These are phyloP conservation scores for Bujurquina vittata DNA, from an alignment of 2,113 vertebrate species.

Conservation along the genomic window DNA sequence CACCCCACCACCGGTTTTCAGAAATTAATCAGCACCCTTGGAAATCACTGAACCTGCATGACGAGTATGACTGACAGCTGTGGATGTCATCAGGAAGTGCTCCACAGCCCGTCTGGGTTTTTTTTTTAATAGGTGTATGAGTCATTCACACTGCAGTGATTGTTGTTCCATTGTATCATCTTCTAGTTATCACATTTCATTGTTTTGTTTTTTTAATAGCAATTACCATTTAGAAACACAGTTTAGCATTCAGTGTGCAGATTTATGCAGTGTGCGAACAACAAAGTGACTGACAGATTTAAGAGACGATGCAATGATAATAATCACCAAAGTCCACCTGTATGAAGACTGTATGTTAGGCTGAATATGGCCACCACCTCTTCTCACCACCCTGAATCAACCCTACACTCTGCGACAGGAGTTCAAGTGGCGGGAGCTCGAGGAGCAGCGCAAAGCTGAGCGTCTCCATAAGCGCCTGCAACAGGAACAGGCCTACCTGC, in stretches of 20 bases:
- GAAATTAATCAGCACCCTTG: neutral
- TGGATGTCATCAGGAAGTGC: neutral
- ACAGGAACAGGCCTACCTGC: slow-evolving; percentile 95
- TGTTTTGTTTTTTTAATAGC: neutral
- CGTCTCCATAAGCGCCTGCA: slow-evolving; percentile 94
- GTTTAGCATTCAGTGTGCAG: neutral
- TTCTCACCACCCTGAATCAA: slow-evolving; percentile 41
- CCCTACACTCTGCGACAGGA: slow-evolving; percentile 81
- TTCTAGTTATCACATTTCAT: too few relatives aligned
- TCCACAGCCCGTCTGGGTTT: fast-evolving
- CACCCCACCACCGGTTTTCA: neutral
- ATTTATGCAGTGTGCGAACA: neutral
- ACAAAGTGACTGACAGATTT: neutral
- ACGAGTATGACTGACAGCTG: neutral
- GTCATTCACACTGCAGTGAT: neutral
- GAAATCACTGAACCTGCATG: neutral
- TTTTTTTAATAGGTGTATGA: neutral
- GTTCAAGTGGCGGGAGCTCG: slow-evolving; percentile 97
- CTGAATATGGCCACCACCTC: neutral
- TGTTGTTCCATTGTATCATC: neutral
- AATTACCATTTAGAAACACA: neutral
- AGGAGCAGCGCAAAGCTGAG: slow-evolving; percentile 95
- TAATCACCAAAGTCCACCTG: neutral
- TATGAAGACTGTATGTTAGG: neutral
- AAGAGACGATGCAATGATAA: neutral